Percentiles rank a stretch among this genome's conserved stretches.
phyloP scores from a whole-genome alignment of 2,888 invertebrate genomes.

The Pogonocherus hispidulus region DNA sequence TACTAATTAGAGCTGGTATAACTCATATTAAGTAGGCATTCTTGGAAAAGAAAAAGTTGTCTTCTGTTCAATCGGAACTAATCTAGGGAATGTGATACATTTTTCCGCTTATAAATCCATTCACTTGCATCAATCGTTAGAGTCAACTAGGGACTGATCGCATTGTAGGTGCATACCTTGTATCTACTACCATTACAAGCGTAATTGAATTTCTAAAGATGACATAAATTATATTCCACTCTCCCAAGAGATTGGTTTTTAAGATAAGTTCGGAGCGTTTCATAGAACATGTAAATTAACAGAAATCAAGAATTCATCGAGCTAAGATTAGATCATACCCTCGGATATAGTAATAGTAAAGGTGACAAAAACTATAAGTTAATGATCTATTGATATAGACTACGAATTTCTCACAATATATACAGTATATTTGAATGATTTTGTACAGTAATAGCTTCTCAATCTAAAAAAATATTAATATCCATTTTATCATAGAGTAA shows the following conservation, averaged over 20 bases:
- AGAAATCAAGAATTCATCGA: not conserved
- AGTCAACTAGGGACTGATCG: conserved; percentile 3
- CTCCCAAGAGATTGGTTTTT: not conserved
- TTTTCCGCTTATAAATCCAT: not conserved
- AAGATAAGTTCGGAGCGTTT: not conserved
- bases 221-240: not conserved
- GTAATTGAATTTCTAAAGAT: conserved; percentile 12
- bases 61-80: not conserved
- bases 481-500: too few species aligned
- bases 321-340: not conserved
- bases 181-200: not conserved
- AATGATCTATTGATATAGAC: not conserved
- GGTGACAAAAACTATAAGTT: not conserved
- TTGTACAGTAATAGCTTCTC: too few species aligned
- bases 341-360: not conserved
- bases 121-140: not conserved
- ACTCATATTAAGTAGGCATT: too few species aligned
- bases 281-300: not conserved
- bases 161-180: not conserved
- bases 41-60: not conserved
- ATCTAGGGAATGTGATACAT: not conserved
- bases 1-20: too few species aligned
- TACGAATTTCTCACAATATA: not conserved
- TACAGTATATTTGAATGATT: too few species aligned
- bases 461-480: too few species aligned